phyloP scores from a whole-genome alignment of 2,888 invertebrate genomes.

The Leptopilina myrica region DNA sequence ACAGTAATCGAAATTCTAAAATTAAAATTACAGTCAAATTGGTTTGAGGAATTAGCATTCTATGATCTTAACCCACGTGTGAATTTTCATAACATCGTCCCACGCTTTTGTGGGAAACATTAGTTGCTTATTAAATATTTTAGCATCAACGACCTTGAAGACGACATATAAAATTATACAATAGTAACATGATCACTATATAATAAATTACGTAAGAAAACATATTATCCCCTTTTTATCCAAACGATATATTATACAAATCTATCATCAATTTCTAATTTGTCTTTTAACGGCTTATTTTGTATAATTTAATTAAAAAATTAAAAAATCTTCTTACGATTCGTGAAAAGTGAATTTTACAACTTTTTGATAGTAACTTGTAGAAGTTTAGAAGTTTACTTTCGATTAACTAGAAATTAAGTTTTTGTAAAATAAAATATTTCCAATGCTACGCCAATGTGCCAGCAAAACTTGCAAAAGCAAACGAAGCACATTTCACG shows the following conservation, averaged over 20 bases:
- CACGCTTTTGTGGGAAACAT: slow-evolving; percentile 15
- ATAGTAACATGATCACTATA: too few relatives aligned
- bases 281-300: too few relatives aligned
- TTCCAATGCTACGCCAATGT: slow-evolving; percentile 10
- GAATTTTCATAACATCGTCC: slow-evolving; percentile 37
- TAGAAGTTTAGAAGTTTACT: too few relatives aligned
- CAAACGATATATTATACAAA: too few relatives aligned
- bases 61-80: slow-evolving; percentile 14
- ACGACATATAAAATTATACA: slow-evolving; percentile 7
- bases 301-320: too few relatives aligned
- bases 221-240: too few relatives aligned
- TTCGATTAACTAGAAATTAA: too few relatives aligned
- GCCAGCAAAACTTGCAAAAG: slow-evolving; percentile 2
- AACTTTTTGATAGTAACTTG: too few relatives aligned
- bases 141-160: slow-evolving; percentile 34
- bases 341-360: too few relatives aligned
- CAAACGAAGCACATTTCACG: slow-evolving; percentile 16
- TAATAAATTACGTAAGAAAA: too few relatives aligned
- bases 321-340: too few relatives aligned
- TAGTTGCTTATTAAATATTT: slow-evolving; percentile 31
- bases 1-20: neutral
- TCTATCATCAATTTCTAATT: too few relatives aligned
- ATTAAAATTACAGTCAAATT: neutral
- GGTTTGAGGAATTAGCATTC: slow-evolving; percentile 18
- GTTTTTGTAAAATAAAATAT: neutral